Conservation (phyloP, 2,113 vertebrate genomes). For the Podarcis raffonei region DNA sequence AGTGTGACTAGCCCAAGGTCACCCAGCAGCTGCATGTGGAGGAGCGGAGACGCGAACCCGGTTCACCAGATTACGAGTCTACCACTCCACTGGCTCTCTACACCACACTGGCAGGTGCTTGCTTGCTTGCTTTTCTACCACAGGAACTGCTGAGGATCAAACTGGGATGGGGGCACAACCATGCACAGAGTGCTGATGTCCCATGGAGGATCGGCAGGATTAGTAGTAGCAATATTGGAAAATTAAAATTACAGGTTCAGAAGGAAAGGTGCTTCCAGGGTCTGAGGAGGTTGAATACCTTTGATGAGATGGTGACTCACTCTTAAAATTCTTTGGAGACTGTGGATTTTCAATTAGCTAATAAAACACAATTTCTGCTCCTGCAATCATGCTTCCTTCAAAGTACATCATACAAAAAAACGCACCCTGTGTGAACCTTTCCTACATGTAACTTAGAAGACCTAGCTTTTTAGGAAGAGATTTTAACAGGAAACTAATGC, state of each 20-base stretch:
- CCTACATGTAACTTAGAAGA: slow-evolving; percentile 32
- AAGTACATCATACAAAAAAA: background rate
- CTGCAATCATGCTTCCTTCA: slow-evolving; percentile 10
- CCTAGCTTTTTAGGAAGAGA: slow-evolving; percentile 29
- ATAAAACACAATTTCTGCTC: background rate
- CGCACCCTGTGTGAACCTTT: slow-evolving; percentile 37
- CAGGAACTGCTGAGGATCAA: too few relatives aligned
- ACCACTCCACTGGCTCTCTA: too few relatives aligned
- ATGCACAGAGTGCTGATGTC: background rate
- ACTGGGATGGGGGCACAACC: too few relatives aligned
- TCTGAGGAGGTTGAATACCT: too few relatives aligned
- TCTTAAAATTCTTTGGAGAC: slow-evolving; percentile 41
- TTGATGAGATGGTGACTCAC: background rate
- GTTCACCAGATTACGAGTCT: too few relatives aligned
- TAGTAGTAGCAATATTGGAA: background rate
- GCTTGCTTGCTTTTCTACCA: background rate
- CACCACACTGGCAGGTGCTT: background rate
- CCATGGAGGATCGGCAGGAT: background rate
- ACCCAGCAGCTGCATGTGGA: too few relatives aligned
- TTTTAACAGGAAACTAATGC: background rate
- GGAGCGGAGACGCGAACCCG: too few relatives aligned
- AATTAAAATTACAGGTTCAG: background rate
- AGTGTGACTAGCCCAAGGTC: too few relatives aligned
- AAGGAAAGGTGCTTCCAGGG: background rate
- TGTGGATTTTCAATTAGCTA: slow-evolving; percentile 18